Base-by-base conservation (phyloP, 2,888 invertebrate genomes). In the Geotrupes spiniger region DNA sequence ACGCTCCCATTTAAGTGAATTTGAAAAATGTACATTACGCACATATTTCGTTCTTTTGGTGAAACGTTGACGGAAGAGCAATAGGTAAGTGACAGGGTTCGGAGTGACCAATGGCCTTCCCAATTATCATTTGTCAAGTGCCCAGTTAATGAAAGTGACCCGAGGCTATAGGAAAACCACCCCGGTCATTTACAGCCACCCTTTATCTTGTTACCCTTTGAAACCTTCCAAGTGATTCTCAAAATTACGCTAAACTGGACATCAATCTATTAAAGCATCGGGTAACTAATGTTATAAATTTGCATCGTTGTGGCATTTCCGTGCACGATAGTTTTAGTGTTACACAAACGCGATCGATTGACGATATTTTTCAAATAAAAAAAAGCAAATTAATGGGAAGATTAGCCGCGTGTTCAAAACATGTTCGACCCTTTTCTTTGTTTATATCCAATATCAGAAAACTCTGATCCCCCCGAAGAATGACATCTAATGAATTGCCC, bases 71-170 rank as follows among this genome's bases (percentile, higher is more conserved):
- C 60, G 58, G 57, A 48, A 51, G 55, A 57, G 57, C 54, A 57
- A 58, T 57, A 71, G 70, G 68, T 70, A 70, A 71, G 69, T 70
- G 72, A 71, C 71, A 71, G 70, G 65, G 62, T 64, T 65, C 65
- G 63, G 65, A 71, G 70, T 71, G 71, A 72, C 73, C 72, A 72
- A 73, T 72, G 64, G 69, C 66, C 65, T 63, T 66, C 64, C 70
- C 72, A 72, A 73, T 73, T 73, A 73, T 71, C 73, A 73, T 73
- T 73, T 73, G 72, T 73, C 73, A 73, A 72, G 71, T 69, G 69
- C 67, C 67, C 65, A 64, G 69, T 72, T 72, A 72, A 73, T 73
- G 73, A 72, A 73, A 72, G 70, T 72, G 72, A 72, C 72, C 71
- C 65, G 64, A 63, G 69, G 71, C 70, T 65, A 70, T 66, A 66